Evolutionary conservation across 2,797 vertebrate species (phyloP).

Genomic region (Gymnodraco acuticeps): DNA sequence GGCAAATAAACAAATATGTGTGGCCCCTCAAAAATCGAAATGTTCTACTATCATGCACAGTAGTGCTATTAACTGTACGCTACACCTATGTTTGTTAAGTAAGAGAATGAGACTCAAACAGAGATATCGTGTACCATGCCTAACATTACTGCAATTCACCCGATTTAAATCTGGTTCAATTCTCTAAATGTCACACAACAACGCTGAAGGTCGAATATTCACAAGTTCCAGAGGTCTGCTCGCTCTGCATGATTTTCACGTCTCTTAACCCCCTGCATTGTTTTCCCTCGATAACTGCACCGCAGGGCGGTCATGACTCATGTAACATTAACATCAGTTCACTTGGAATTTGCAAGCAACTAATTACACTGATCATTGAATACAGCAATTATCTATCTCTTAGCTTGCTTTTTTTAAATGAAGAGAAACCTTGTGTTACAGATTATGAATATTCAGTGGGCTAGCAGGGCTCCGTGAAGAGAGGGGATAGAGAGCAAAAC

Average conservation of each 20-base stretch:
- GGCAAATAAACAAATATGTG: no score
- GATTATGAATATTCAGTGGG: slow-evolving; percentile 78
- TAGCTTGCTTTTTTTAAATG: slow-evolving; percentile 63
- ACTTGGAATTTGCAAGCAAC: slow-evolving; percentile 74
- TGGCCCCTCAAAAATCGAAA: no score
- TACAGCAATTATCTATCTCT: slow-evolving; percentile 81
- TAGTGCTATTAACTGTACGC: neutral
- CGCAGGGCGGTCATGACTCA: slow-evolving; percentile 66
- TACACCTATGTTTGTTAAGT: no score
- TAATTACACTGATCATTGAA: slow-evolving; percentile 87
- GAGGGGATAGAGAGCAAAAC: slow-evolving; percentile 57
- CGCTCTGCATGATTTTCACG: slow-evolving; percentile 33
- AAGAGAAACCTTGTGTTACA: slow-evolving; percentile 71
- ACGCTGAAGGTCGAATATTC: slow-evolving; percentile 34
- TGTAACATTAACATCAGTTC: slow-evolving; percentile 76
- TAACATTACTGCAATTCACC: slow-evolving; percentile 22
- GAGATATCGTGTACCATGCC: slow-evolving; percentile 13
- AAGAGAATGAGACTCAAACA: slow-evolving; percentile 2
- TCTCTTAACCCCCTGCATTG: slow-evolving; percentile 55
- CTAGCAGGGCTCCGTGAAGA: slow-evolving; percentile 53
- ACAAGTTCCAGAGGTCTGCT: slow-evolving; percentile 34
- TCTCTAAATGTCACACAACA: slow-evolving; percentile 43
- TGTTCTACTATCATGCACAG: neutral
- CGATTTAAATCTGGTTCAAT: slow-evolving; percentile 37
- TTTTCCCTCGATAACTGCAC: slow-evolving; percentile 51